These are phyloP conservation scores for Athene cunicularia DNA, from an alignment of 2,113 vertebrate species.

Conservation along the genomic window DNA sequence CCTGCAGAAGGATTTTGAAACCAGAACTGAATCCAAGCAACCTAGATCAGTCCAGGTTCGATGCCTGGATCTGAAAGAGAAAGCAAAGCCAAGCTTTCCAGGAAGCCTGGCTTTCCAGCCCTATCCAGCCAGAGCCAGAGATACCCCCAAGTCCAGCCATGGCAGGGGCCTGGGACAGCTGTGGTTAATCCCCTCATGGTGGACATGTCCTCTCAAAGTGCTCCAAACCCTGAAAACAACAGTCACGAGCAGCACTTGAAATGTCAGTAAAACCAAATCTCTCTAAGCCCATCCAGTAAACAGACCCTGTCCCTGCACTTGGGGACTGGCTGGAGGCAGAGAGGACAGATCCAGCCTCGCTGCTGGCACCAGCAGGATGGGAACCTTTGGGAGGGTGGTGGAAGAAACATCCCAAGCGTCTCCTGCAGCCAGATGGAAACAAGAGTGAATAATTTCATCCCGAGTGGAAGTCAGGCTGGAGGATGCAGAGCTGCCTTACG, in stretches of 20 bases:
- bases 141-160: not conserved
- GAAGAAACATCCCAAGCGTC: not conserved
- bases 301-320: not conserved
- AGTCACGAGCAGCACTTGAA: not conserved
- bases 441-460: not conserved
- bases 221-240: not conserved
- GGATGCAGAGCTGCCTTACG: not conserved
- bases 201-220: not conserved
- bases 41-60: fast-evolving
- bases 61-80: not conserved
- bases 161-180: not conserved
- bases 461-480: not conserved
- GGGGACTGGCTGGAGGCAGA: not conserved
- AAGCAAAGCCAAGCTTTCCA: not conserved
- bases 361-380: not conserved
- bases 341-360: fast-evolving
- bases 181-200: not conserved
- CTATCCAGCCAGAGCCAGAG: not conserved
- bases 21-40: not conserved
- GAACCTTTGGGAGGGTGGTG: not conserved
- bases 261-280: not conserved
- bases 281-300: not conserved
- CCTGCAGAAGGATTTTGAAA: not conserved
- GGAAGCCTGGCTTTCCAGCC: not conserved
- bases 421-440: not conserved